A percentile compares a stretch with the other conserved stretches of the same genome.
Evolutionary conservation across 2,888 invertebrate species (phyloP).

Genomic region (Caenorhabditis virilis): DNA sequence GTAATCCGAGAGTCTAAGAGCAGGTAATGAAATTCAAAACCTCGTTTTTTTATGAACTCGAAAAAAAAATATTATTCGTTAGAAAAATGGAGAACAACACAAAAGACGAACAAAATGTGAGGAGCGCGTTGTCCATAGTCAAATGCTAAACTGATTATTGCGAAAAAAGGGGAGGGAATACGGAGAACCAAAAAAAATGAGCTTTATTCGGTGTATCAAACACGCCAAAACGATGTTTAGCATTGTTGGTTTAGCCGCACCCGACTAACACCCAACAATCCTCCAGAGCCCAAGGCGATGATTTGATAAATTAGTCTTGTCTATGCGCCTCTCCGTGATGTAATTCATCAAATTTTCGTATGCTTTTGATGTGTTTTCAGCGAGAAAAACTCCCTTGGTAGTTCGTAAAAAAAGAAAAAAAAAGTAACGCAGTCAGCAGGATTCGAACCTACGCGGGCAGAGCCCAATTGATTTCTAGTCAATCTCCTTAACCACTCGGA

Average conservation of each 20-base stretch:
- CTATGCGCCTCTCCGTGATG: neutral
- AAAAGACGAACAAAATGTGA: too few species aligned
- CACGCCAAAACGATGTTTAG: too few species aligned
- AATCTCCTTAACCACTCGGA: slow-evolving; percentile 68
- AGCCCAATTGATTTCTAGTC: slow-evolving; percentile 69
- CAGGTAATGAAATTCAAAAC: neutral
- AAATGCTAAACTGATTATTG: too few species aligned
- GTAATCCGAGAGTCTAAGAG: slow-evolving; percentile 10
- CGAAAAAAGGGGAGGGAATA: too few species aligned
- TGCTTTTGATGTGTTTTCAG: neutral
- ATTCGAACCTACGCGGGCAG: slow-evolving; percentile 57
- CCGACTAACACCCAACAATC: neutral
- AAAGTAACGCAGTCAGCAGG: slow-evolving; percentile 53
- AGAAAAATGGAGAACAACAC: too few species aligned
- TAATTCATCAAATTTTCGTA: neutral
- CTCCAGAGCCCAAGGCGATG: neutral
- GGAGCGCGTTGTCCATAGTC: too few species aligned
- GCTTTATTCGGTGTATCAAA: too few species aligned
- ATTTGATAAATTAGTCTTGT: slow-evolving; percentile 2
- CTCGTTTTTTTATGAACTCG: too few species aligned
- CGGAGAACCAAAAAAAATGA: too few species aligned
- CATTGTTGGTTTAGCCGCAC: neutral
- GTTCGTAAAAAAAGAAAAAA: neutral
- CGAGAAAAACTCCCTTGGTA: neutral
- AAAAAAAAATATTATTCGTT: too few species aligned